Base-by-base conservation (phyloP, 2,888 invertebrate species). In the Phrixothrix hirtus region DNA sequence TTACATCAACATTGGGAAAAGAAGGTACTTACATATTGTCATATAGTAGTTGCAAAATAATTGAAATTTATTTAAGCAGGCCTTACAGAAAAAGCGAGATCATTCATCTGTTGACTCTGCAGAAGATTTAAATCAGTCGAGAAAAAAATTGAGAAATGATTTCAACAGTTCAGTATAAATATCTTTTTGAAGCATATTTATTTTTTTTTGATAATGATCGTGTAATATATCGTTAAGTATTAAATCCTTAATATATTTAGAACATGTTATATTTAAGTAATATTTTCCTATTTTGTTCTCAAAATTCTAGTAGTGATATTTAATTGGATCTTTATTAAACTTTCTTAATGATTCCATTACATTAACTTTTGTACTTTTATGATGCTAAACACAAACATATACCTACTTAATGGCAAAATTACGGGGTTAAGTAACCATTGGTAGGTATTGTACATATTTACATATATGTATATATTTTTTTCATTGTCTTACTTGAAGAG, bases 1-100 rank as follows among this genome's bases (percentile, higher is more conserved):
- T 82, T 96, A 59, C 95, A 95, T 67, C 93, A 95, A 69, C 93
- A 94, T 76, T 95, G 94, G 92, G 95, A 95, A 72, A 95, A 93
- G 79, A 92, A 92, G 83, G 85, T 88, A 76, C 25, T 12, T 7
- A 30, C 11, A 32, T n/a, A n/a, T n/a, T n/a, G n/a, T n/a, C n/a
- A n/a, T n/a, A n/a, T n/a, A 32, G 32, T 32, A 5, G 7, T 32
- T 11, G 5, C 30, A 11, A 11, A 2, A 35, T 7, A 14, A 14
- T 17, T n/a, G 6, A 15, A 5, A 32, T 9, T 15, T 15, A 35
- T 35, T 35, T 35, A 35, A 9, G 15, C 27, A 73, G 70, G 69
- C 63, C 60, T 55, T 66, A 10, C 68, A 69, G 29, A 74, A 73
- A 59, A 75, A 75, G 62, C 60, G 75, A 17, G 75, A 75, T 36